Percentiles rank a stretch among this genome's conserved stretches.
phyloP scores from a whole-genome alignment of 2,113 vertebrate species.

The Cavia aperea region DNA sequence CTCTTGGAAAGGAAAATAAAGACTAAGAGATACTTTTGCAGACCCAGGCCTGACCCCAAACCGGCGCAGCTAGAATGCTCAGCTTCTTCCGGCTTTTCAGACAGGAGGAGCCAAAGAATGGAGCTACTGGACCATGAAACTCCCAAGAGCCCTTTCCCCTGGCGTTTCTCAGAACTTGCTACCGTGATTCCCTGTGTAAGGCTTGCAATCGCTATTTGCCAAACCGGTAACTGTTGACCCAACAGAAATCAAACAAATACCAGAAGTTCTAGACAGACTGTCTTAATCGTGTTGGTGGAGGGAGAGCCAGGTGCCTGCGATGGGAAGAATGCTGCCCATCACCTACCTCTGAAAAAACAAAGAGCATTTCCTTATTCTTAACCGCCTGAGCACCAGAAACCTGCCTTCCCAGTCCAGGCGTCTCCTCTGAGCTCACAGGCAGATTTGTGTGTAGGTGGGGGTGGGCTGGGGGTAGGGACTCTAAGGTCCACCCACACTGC shows the following conservation, averaged over 20 bases:
- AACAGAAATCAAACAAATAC: constrained; percentile 18
- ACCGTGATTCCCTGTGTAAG: neutral
- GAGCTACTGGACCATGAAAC: neutral
- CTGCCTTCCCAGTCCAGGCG: constrained; percentile 46
- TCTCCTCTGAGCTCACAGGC: neutral
- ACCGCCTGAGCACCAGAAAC: neutral
- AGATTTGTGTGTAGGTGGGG: neutral
- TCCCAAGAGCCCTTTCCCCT: neutral
- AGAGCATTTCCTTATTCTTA: constrained; percentile 32
- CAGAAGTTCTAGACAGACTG: neutral
- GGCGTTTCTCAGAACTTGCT: neutral
- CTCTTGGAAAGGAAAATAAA: neutral
- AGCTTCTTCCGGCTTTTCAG: neutral
- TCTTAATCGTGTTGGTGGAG: neutral
- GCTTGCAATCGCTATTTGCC: neutral
- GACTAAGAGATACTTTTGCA: neutral
- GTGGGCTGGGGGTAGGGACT: neutral
- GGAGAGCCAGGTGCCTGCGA: constrained; percentile 6
- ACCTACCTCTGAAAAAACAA: neutral
- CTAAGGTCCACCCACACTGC: neutral
- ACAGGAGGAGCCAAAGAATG: neutral
- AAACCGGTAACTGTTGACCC: neutral
- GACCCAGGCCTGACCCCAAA: neutral
- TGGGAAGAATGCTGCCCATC: constrained; percentile 12
- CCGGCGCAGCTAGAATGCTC: neutral